Base-by-base conservation (phyloP, 2,888 invertebrate species). In the Heteropelma amictum region DNA sequence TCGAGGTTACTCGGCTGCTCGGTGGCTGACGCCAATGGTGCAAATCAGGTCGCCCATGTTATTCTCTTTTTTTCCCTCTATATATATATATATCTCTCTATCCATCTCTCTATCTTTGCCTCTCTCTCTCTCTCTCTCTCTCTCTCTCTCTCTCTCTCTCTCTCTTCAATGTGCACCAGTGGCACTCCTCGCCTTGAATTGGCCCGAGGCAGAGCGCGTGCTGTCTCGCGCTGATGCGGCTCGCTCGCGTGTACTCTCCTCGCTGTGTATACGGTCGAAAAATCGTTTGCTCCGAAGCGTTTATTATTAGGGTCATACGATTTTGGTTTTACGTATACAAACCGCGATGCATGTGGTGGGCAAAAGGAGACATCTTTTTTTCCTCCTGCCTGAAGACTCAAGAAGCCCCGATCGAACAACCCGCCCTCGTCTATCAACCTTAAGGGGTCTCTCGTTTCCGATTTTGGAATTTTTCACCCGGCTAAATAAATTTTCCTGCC, bases 21-120 rank as follows among this genome's bases (percentile, higher is more conserved):
- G 73, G 47, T 74, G 78, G 77, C 78, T 77, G 81, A 84, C 82
- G 81, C 80, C 80, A 80, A 83, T 82, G 77, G 81, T 81, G 79
- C 80, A 79, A 84, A 84, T 80, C 83, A 79, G 83, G 80, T 82
- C 82, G 81, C 77, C 76, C 75, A 58, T 81, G 81, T 84, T 83
- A 84, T 83, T 81, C 79, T 81, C 78, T 70, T 77, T 77, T 68
- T 72, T 21, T 5, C 14, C 14, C 14, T 12, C 38, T 6, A 38
- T 10, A 10, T 19, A 8, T 33, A 17, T 1, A 33, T 33, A 30
- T 26, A 21, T 28, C 54, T 71, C 33, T 42, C 23, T 63, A 30
- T 42, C 26, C 12, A 14, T 42, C 30, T 8, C 49, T 35, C 70
- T 47, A 10, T 47, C 12, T 53, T 51, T 77, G 72, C 76, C 47